phyloP scores from a whole-genome alignment of 2,797 vertebrate genomes.

The Cossypha caffra region DNA sequence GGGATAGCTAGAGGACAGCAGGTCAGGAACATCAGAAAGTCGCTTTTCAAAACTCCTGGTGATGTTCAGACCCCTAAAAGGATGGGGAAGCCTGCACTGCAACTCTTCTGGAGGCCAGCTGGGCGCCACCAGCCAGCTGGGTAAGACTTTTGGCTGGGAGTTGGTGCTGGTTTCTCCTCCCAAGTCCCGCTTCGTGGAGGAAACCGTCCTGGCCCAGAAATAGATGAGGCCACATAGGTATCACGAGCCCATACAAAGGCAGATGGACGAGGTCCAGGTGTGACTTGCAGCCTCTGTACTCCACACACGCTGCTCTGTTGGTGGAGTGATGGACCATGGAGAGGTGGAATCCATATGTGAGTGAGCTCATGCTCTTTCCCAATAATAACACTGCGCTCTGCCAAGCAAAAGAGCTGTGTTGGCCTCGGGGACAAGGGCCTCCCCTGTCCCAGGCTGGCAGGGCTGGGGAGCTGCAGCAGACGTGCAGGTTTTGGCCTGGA shows the following conservation, averaged over 20 bases:
- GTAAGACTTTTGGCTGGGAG: not conserved
- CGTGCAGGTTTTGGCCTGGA: conserved; percentile 12
- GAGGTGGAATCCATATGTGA: conserved; percentile 47
- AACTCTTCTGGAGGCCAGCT: not conserved
- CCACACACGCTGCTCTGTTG: conserved; percentile 39
- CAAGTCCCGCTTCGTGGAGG: not conserved
- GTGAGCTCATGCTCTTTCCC: conserved; percentile 59
- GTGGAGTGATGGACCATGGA: conserved; percentile 32
- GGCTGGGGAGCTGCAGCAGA: conserved; percentile 2
- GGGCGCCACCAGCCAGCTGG: not conserved
- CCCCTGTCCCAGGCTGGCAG: conserved; percentile 65
- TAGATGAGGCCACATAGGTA: not conserved
- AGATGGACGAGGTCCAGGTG: not conserved
- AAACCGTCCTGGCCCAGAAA: not conserved
- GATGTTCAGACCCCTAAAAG: not conserved
- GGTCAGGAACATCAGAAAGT: not conserved
- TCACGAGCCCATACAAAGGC: conserved; percentile 11
- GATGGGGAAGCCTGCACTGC: rapidly evolving
- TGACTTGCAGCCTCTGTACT: not conserved
- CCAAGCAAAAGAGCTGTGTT: conserved; percentile 62
- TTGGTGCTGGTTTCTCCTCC: not conserved
- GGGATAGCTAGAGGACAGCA: not conserved
- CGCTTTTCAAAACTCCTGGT: not conserved
- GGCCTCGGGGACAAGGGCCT: conserved; percentile 66
- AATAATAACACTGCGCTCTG: conserved; percentile 32